A percentile compares a stretch with the other conserved stretches of the same genome.
These are phyloP conservation scores for Eristalinus sepulchralis DNA, from an alignment of 2,888 invertebrate genomes.

Conservation along the genomic window DNA sequence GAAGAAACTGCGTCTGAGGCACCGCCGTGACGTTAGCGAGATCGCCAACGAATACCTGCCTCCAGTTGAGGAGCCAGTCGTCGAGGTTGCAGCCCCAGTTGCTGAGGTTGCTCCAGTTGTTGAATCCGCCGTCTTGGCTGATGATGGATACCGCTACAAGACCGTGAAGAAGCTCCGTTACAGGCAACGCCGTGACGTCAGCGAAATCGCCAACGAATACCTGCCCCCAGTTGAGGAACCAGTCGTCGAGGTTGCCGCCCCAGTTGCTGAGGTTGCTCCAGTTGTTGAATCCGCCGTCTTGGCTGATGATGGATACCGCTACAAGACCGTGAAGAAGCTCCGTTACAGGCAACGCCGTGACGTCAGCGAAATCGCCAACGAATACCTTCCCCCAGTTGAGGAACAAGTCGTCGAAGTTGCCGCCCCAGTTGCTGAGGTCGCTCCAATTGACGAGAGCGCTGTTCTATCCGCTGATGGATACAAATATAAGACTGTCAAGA, in stretches of 20 bases:
- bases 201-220: constrained; percentile 74
- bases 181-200: constrained; percentile 72
- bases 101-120: background rate
- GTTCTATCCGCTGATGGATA: constrained; percentile 24
- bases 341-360: constrained; percentile 71
- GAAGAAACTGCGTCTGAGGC: constrained; percentile 70
- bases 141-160: constrained; percentile 74
- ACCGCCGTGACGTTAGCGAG: constrained; percentile 75
- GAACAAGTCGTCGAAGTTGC: constrained; percentile 30
- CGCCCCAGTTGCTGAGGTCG: constrained; percentile 12
- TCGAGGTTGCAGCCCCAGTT: constrained; percentile 17
- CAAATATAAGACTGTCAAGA: constrained; percentile 50
- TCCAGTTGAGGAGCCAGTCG: constrained; percentile 62
- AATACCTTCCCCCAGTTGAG: constrained; percentile 72
- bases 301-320: constrained; percentile 61
- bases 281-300: constrained; percentile 35
- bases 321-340: constrained; percentile 50
- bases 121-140: constrained; percentile 39
- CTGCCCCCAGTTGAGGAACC: constrained; percentile 70
- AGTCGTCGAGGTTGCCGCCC: constrained; percentile 6
- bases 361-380: constrained; percentile 74
- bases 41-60: constrained; percentile 74
- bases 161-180: constrained; percentile 71
- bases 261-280: constrained; percentile 38
- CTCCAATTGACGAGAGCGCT: constrained; percentile 10